Evolutionary conservation across 30 jellyfish, hydroid and myxozoan genomes (phyloP), one percentile per base, ranked within the genome.

Genomic region (Catostylus mosaicus): DNA sequence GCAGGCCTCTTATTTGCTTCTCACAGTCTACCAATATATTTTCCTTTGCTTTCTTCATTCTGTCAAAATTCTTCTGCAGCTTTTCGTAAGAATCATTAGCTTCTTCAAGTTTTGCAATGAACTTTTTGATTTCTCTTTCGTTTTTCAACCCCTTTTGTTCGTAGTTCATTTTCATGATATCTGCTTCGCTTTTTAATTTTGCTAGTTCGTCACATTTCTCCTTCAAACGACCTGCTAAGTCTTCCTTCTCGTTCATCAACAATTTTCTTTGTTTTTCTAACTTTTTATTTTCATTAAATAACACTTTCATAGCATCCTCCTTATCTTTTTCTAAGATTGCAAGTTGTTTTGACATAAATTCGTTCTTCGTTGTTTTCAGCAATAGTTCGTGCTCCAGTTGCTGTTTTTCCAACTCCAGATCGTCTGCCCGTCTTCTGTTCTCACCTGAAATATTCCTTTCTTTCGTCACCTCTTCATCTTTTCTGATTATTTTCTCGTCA

Each of bases 21-120:
- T 79, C 82, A 22, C 26, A 63, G 33, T 79, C 75, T 16, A 23
- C n/a, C 66, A 64, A 24, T 61, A 79, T 63, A 33, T 67, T 47
- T 22, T 79, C 82, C 45, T 64, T 63, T 30, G 82, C 89, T 18
- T 33, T 79, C n/a, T 63, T 79, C 74, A 79, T 48, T 32, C 89
- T 66, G 51, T 66, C 89, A 79, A 79, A 66, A 40, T 79, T 66
- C 65, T 3, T 51, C 54, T 61, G 70, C 73, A 79, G 37, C 66
- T 30, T 66, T 38, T 79, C 89, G 23, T 67, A 30, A 12, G 32
- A 48, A 14, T 69, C 70, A 22, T 52, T 65, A 4, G 62, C 77
- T 62, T 81, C 78, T 23, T 56, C 69, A 9, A 77, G 61, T n/a
- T 57, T 48, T 0, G 30, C 3, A 5, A 23, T 29, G n/a, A 77